A percentile compares a stretch with the other conserved stretches of the same genome.
Conservation (phyloP, 2,113 vertebrate species). For the Petroica traversi region DNA sequence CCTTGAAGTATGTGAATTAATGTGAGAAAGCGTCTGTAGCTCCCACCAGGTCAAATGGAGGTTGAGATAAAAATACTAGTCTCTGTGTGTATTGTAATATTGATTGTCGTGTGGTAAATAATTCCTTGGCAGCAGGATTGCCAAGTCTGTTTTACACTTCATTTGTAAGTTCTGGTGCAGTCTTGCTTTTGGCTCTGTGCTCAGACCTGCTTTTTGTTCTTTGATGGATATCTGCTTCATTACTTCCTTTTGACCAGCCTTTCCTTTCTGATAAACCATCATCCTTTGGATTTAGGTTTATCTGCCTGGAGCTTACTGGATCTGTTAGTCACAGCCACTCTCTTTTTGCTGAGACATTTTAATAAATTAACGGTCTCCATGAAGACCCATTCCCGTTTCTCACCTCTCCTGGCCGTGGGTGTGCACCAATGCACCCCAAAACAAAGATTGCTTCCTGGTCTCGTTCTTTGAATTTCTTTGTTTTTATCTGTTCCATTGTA, state of each 20-base stretch:
- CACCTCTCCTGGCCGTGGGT: not conserved
- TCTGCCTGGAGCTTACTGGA: not conserved
- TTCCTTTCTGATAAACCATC: not conserved
- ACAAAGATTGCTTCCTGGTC: not conserved
- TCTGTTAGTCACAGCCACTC: not conserved
- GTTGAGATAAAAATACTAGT: constrained; percentile 19
- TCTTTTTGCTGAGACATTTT: not conserved
- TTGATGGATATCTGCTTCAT: not conserved
- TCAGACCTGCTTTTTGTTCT: not conserved
- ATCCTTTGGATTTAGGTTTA: not conserved
- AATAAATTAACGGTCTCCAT: not conserved
- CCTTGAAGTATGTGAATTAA: not conserved
- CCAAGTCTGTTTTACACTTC: not conserved
- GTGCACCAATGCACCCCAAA: not conserved
- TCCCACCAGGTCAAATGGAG: constrained; percentile 12
- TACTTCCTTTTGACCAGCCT: not conserved
- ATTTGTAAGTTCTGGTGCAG: not conserved
- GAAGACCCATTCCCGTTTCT: not conserved
- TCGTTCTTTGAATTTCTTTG: not conserved
- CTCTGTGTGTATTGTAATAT: constrained; percentile 6
- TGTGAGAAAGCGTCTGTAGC: not conserved
- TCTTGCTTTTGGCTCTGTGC: not conserved
- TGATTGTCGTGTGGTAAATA: not conserved
- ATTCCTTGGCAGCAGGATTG: not conserved
- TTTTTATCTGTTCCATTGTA: not conserved